Evolutionary conservation across 1,140 invertebrate genomes (phyloP).

Genomic region (Panagrolaimus sp.): DNA sequence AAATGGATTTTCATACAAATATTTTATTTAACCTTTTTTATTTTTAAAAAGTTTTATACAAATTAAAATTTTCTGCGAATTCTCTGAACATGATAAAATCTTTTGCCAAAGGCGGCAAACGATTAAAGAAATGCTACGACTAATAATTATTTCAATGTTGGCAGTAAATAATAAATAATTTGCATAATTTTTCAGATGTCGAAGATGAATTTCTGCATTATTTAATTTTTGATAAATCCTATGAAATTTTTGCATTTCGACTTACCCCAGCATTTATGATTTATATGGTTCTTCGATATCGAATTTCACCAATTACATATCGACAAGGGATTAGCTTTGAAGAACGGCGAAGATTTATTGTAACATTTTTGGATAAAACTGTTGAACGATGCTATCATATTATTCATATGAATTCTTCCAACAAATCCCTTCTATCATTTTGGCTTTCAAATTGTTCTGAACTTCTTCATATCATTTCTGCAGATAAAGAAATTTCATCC

Average conservation of each 20-base stretch:
- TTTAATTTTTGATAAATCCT: neutral
- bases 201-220: conserved; percentile 24
- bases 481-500: neutral
- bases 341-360: conserved; percentile 26
- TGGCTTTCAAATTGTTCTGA: conserved; percentile 53
- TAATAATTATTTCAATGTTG: conserved; percentile 2
- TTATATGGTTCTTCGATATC: conserved; percentile 48
- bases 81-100: no score
- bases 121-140: no score
- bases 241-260: conserved; percentile 27
- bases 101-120: no score
- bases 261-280: conserved; percentile 52
- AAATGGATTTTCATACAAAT: conserved; percentile 8
- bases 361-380: conserved; percentile 27
- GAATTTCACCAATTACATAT: conserved; percentile 35
- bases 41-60: no score
- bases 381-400: conserved; percentile 26
- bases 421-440: conserved; percentile 33
- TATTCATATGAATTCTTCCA: conserved; percentile 25
- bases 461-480: conserved; percentile 14
- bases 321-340: conserved; percentile 26
- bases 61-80: no score
- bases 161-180: neutral
- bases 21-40: no score
- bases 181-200: conserved; percentile 7